A percentile compares a stretch with the other conserved stretches of the same genome.
Conservation (phyloP, 2,888 invertebrate genomes). For the Xanthia icteritia region DNA sequence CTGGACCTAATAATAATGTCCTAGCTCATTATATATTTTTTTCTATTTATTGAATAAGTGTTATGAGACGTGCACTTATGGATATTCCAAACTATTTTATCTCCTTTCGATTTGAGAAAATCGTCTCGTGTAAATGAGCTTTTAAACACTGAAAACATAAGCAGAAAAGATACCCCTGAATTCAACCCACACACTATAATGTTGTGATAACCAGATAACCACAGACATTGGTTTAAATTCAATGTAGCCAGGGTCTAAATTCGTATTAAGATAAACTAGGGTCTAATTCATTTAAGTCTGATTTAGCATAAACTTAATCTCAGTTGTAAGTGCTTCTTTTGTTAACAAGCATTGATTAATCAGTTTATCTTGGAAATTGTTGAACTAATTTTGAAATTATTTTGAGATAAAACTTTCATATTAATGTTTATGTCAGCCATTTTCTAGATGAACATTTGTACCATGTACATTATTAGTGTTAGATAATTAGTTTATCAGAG, state of each 20-base stretch:
- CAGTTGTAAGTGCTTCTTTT: neutral
- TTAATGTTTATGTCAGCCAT: neutral
- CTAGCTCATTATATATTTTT: too few relatives aligned
- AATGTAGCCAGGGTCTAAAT: neutral
- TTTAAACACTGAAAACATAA: slow-evolving; percentile 2
- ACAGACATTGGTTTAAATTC: neutral
- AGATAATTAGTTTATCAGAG: neutral
- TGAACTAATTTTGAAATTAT: neutral
- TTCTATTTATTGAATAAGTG: too few relatives aligned
- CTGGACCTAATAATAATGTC: too few relatives aligned
- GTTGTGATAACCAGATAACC: slow-evolving; percentile 3
- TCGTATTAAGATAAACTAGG: slow-evolving; percentile 14
- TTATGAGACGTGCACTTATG: too few relatives aligned
- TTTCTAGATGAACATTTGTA: neutral
- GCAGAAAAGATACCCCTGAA: neutral
- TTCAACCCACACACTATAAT: neutral
- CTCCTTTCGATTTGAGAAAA: neutral
- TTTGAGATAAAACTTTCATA: neutral
- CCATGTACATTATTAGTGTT: neutral
- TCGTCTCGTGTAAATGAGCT: neutral
- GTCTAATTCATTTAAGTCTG: slow-evolving; percentile 11
- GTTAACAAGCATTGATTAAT: neutral
- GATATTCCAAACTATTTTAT: neutral
- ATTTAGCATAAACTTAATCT: neutral
- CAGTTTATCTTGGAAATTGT: slow-evolving; percentile 6